phyloP scores from a whole-genome alignment of 30 jellyfish, hydroid and myxozoan genomes.

The Haliclystus octoradiatus region DNA sequence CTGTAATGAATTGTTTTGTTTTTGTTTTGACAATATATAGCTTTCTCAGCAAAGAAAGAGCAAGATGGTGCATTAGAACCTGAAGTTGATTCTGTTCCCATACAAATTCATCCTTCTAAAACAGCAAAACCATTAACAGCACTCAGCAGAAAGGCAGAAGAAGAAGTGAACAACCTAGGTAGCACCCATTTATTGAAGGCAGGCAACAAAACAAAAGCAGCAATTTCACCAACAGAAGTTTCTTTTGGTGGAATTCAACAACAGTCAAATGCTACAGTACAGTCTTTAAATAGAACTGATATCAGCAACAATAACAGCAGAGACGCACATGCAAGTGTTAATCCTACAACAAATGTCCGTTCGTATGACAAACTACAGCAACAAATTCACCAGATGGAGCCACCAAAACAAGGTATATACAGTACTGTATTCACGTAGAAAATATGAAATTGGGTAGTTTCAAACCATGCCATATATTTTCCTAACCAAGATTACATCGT shows the following conservation, averaged over 20 bases:
- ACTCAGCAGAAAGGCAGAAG: slow-evolving; percentile 89
- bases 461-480: no score
- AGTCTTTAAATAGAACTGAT: neutral
- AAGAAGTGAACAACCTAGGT: slow-evolving; percentile 53
- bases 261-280: neutral
- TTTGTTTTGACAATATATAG: slow-evolving; percentile 9
- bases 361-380: neutral
- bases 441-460: no score
- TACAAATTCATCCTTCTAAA: slow-evolving; percentile 16
- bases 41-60: slow-evolving; percentile 52
- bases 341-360: neutral
- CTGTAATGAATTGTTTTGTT: neutral
- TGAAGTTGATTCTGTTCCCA: slow-evolving; percentile 15
- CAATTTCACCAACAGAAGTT: no score
- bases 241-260: no score
- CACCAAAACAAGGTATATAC: no score
- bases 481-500: no score
- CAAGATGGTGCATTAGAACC: slow-evolving; percentile 40
- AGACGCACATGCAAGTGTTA: neutral
- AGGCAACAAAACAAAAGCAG: slow-evolving; percentile 16
- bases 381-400: neutral
- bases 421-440: no score
- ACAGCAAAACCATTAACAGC: slow-evolving; percentile 87
- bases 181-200: slow-evolving; percentile 27
- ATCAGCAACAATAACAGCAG: neutral